phyloP scores from a whole-genome alignment of 2,797 vertebrate species.

The Channallabes apus region DNA sequence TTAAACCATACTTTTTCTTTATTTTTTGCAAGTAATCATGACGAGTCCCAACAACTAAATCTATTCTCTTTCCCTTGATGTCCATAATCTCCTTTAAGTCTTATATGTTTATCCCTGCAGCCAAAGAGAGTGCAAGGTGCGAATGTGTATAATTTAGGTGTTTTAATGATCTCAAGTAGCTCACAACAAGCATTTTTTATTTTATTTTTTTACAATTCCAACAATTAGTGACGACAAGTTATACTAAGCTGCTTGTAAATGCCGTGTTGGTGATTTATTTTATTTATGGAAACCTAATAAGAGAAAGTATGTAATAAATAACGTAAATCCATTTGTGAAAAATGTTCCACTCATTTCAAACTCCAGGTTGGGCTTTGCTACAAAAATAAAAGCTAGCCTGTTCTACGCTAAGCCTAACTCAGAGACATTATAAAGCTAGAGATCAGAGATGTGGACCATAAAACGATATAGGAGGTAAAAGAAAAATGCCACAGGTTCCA shows the following conservation, averaged over 20 bases:
- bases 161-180: slow-evolving; percentile 42
- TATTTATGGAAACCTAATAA: background rate
- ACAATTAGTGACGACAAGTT: slow-evolving; percentile 39
- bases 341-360: background rate
- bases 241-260: slow-evolving; percentile 31
- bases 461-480: slow-evolving; percentile 34
- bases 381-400: background rate
- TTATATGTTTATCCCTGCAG: slow-evolving; percentile 17
- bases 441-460: background rate
- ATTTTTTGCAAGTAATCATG: background rate
- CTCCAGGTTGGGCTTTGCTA: background rate
- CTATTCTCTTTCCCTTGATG: slow-evolving; percentile 42
- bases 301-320: background rate
- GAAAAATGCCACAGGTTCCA: slow-evolving; percentile 26
- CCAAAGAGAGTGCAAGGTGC: slow-evolving; percentile 20
- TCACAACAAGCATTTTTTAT: slow-evolving; percentile 40
- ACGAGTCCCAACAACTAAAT: slow-evolving; percentile 47
- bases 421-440: background rate
- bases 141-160: slow-evolving; percentile 30
- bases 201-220: slow-evolving; percentile 28
- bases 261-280: background rate
- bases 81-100: slow-evolving; percentile 34
- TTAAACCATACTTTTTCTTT: slow-evolving; percentile 37
- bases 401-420: background rate
- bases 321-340: background rate